Base-by-base conservation (phyloP, 2,888 invertebrate species). In the Actias luna region DNA sequence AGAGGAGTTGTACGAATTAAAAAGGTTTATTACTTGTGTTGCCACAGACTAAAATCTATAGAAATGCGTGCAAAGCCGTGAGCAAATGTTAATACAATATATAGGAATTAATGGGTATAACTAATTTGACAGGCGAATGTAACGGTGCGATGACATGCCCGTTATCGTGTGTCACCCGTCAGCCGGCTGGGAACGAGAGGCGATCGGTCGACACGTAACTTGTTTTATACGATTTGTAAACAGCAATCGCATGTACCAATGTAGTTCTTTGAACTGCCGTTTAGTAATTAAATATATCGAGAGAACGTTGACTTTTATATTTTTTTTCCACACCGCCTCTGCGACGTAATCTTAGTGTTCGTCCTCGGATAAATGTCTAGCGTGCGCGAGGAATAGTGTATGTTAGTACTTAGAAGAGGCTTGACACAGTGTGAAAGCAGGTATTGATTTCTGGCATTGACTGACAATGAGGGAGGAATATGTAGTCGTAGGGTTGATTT, bases 201-300 rank as follows among this genome's bases (percentile, higher is more conserved):
- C 42, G 59, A 59, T 25, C 18, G 35, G 58, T n/a, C 12, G 36
- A 36, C 39, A 22, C 14, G 25, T 59, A 59, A 59, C 39, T 39
- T 2, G 27, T 39, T 59, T 59, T 36, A 39, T 42, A 39, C 16
- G 27, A 59, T 36, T 36, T 59, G 27, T 10, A 52, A 27, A 52
- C 16, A 52, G 29, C 52, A 52, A n/a, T 52, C 8, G 29, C 52
- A 52, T 27, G 27, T 29, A 27, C 5, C 16, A 7, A 50, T n/a
- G 8, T 50, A 42, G 62, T 62, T 64, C 62, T 64, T 64, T 62
- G 60, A 64, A 64, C 64, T 64, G 62, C 36, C 39, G 55, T 52
- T 64, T 61, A 61, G 59, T 61, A 59, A 64, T 52, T 29, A 27
- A 50, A 46, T 59, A 50, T 59, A 59, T 52, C 39, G 64, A 59